Evolutionary conservation across 1,140 invertebrate species (phyloP), one percentile per base, ranked within the genome.

Genomic region (Cherax quadricarinatus): DNA sequence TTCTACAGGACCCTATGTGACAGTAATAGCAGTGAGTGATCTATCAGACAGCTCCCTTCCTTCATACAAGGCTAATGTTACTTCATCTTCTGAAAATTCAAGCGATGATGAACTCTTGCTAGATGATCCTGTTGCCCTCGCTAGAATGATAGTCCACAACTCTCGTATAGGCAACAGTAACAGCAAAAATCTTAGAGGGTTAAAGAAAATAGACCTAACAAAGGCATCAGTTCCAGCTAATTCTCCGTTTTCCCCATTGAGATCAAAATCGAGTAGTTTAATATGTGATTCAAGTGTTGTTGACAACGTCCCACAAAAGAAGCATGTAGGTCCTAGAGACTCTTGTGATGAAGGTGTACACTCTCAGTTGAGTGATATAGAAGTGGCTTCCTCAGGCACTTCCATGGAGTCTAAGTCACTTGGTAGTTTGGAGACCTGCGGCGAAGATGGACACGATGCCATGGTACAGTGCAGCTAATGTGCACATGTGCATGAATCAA

Each of bases 271-370:
- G 7, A 51, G 14, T 12, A 18, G 6, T 4, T 14, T 12, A 70
- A 53, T 6, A 73, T 21, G 5, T 12, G 62, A 21, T 12, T 21
- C 18, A 66, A 1, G 16, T 21, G 18, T 66, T 21, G 18, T 18
- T 66, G 85, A 80, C 12, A 41, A 57, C 5, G 7, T 18, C 53
- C 53, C 53, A 41, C n/a, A 9, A 18, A 82, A 82, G 30, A 89
- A 41, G 18, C 41, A 48, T 51, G 30, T 88, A 62, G 79, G 87
- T 9, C 79, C 79, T 24, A 53, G 78, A 78, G 78, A 91, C 21
- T 91, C 85, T 4, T 81, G 73, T 80, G 90, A 91, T 86, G 90
- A 91, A 83, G 90, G 90, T 18, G 90, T 91, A 24, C 66, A 91
- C 78, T 53, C 73, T 70, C 53, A 91, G 78, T 53, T 75, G n/a